phyloP scores from a whole-genome alignment of 2,113 vertebrate species.

The Cervus canadensis region DNA sequence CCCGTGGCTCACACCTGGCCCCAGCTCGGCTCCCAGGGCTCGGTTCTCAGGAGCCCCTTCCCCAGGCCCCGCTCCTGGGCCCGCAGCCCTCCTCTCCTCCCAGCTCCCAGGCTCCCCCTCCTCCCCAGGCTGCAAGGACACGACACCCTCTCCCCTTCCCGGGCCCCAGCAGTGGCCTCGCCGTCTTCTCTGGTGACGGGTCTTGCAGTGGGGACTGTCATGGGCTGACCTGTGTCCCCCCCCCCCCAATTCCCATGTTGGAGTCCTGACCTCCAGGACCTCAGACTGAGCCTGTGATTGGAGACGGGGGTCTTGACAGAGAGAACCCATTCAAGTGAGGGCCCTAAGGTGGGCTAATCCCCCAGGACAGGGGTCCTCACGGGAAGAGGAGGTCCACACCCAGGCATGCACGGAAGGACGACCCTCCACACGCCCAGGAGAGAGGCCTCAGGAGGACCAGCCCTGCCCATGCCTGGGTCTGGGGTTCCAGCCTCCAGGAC shows the following conservation, averaged over 20 bases:
- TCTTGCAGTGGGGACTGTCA: not conserved
- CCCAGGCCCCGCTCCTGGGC: too few species aligned
- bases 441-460: not conserved
- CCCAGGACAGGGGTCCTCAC: rapidly evolving
- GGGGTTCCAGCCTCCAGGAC: rapidly evolving
- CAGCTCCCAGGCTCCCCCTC: too few species aligned
- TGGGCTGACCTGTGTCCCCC: too few species aligned
- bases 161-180: not conserved
- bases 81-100: not conserved
- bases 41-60: not conserved
- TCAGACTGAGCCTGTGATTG: not conserved
- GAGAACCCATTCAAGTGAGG: rapidly evolving
- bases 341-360: not conserved
- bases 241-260: rapidly evolving
- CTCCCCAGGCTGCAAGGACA: not conserved
- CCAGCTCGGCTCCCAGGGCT: not conserved
- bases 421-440: too few species aligned
- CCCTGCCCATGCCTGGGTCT: rapidly evolving
- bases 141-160: not conserved
- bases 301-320: not conserved
- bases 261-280: not conserved
- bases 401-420: rapidly evolving
- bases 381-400: not conserved
- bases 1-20: not conserved
- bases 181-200: not conserved